Evolutionary conservation across 2,888 invertebrate genomes (phyloP).

Genomic region (Formica aserva): DNA sequence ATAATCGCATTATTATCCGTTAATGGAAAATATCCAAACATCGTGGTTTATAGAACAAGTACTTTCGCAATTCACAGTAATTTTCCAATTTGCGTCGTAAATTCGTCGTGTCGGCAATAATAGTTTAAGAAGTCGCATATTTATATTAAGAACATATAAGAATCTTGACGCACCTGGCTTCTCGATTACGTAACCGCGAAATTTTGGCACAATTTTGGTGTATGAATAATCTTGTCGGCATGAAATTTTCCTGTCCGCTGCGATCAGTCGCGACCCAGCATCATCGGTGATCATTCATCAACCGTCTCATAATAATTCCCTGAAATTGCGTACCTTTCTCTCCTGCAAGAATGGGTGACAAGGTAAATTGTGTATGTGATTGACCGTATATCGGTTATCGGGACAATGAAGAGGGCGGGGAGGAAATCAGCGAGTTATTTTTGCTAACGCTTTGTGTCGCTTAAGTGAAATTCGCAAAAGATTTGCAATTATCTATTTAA

Average conservation of each 20-base stretch:
- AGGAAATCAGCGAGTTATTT: conserved; percentile 27
- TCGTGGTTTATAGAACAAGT: background rate
- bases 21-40: background rate
- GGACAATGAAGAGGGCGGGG: conserved; percentile 7
- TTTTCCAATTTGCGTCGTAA: conserved; percentile 19
- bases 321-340: conserved; percentile 25
- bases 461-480: conserved; percentile 12
- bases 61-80: background rate
- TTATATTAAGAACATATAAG: conserved; percentile 1
- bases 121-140: conserved; percentile 9
- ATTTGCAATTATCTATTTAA: background rate
- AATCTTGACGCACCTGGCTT: background rate
- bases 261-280: conserved; percentile 29
- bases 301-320: conserved; percentile 13
- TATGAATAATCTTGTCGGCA: conserved; percentile 24
- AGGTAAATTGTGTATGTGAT: conserved; percentile 15
- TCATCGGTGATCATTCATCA: conserved; percentile 31
- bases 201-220: conserved; percentile 39
- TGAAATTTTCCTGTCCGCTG: conserved; percentile 6
- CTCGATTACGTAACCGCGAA: conserved; percentile 30
- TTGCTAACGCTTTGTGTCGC: conserved; percentile 27
- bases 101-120: background rate
- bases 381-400: conserved; percentile 34
- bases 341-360: conserved; percentile 1
- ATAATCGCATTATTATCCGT: background rate